Conservation (phyloP, 1,140 invertebrate species). For the Neelides sp. region DNA sequence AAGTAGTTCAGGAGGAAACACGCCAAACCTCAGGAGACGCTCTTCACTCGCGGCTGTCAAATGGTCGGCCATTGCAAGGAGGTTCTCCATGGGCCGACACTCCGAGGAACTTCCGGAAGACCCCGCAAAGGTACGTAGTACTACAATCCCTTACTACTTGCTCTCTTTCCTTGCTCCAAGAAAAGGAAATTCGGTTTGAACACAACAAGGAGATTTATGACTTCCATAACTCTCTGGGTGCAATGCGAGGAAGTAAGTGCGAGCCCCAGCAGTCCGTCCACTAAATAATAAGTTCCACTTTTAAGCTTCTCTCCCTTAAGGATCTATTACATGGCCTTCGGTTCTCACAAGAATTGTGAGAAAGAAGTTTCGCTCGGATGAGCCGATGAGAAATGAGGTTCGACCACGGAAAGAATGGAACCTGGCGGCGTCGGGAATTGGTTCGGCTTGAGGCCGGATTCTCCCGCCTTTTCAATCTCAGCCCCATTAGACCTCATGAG, state of each 20-base stretch:
- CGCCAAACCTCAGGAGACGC: constrained; percentile 17
- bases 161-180: background rate
- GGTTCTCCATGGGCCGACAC: constrained; percentile 26
- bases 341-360: too few species aligned
- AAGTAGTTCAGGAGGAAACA: too few species aligned
- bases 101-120: constrained; percentile 26
- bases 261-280: background rate
- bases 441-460: too few species aligned
- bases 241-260: background rate
- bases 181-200: background rate
- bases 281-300: background rate
- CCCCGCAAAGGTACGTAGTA: constrained; percentile 23
- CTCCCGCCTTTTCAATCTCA: too few species aligned
- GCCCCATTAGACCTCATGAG: too few species aligned
- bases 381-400: too few species aligned
- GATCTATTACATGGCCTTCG: too few species aligned
- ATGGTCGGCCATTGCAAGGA: constrained; percentile 28
- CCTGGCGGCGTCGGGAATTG: too few species aligned
- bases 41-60: constrained; percentile 27
- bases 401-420: too few species aligned
- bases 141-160: background rate
- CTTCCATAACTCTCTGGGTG: background rate
- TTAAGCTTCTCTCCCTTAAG: background rate
- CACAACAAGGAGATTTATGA: background rate
- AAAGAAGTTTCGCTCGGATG: too few species aligned